Base-by-base conservation (phyloP, 2,113 vertebrate species). In the Dicerorhinus sumatrensis region DNA sequence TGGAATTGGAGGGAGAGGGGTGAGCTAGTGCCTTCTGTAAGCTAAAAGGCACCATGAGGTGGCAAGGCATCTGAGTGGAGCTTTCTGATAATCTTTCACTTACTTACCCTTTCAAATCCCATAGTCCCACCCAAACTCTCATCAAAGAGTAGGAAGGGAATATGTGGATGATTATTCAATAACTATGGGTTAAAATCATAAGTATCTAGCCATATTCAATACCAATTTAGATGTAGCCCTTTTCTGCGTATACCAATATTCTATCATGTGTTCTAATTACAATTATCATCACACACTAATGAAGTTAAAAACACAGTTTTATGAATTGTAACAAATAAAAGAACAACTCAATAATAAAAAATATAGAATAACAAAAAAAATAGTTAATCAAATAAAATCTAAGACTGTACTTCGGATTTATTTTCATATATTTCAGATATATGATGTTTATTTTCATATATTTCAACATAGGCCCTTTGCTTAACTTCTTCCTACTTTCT, bases 361-460 rank as follows among this genome's bases (percentile, higher is more conserved):
- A 75, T 42, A 76, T 18, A 51, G 16, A 69, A n/a, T n/a, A 77
- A 31, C 4, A 79, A 87, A 81, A 67, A 18, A 73, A 25, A 72
- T 23, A 83, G 36, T 76, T 70, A 70, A 72, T 70, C 36, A 93
- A 63, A 69, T 9, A 82, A 82, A 29, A 10, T 46, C 33, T 69
- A 80, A 85, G 36, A 73, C 1, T 77, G 3, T 20, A 65, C 8
- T 84, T 73, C 33, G 63, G 17, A 83, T 67, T 76, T 88, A 67
- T 54, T 94, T 96, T 75, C 10, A 20, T n/a, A 69, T 79, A 51
- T 93, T 88, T 85, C 46, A 93, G 20, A 51, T 90, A 6, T 33
- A 46, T 54, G 48, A 46, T 54, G 39, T 63, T 67, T 25, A 73
- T 75, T 85, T 33, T 84, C 12, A 48, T n/a, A 25, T 69, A 42